phyloP scores from a whole-genome alignment of 2,888 invertebrate species.

The Drosophila barbarae region DNA sequence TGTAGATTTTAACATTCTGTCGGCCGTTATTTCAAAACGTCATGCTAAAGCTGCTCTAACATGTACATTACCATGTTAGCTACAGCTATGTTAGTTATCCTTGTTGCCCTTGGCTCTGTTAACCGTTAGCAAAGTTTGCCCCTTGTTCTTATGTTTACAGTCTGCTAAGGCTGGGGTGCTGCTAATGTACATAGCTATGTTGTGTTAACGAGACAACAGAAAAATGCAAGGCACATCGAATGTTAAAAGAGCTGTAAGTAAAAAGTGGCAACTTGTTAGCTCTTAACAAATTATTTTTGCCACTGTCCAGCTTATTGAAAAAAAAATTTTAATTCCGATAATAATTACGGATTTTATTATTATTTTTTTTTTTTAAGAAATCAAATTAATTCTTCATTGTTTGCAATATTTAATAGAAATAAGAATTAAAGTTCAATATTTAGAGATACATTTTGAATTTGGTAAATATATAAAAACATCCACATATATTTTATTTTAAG shows the following conservation, averaged over 20 bases:
- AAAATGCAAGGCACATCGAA: too few relatives aligned
- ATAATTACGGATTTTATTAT: neutral
- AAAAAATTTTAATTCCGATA: neutral
- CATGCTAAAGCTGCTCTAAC: slow-evolving; percentile 10
- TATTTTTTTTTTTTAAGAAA: neutral
- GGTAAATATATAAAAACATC: neutral
- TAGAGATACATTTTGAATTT: too few relatives aligned
- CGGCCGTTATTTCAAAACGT: slow-evolving; percentile 13
- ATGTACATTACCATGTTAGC: neutral
- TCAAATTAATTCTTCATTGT: neutral
- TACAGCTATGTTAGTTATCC: neutral
- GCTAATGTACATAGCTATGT: neutral
- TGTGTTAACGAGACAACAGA: neutral
- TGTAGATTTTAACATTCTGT: slow-evolving; percentile 1
- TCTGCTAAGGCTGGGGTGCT: slow-evolving; percentile 9
- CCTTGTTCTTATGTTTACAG: neutral
- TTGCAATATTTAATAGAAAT: neutral
- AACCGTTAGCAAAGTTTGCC: slow-evolving; percentile 68
- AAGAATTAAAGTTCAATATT: too few relatives aligned
- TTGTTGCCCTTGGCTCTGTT: slow-evolving; percentile 25
- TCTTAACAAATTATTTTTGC: too few relatives aligned
- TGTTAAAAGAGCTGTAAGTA: neutral
- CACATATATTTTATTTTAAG: neutral
- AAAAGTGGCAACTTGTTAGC: neutral
- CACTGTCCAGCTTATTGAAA: too few relatives aligned